phyloP scores from a whole-genome alignment of 1,140 invertebrate genomes.

The Zaprionus tsacasi region DNA sequence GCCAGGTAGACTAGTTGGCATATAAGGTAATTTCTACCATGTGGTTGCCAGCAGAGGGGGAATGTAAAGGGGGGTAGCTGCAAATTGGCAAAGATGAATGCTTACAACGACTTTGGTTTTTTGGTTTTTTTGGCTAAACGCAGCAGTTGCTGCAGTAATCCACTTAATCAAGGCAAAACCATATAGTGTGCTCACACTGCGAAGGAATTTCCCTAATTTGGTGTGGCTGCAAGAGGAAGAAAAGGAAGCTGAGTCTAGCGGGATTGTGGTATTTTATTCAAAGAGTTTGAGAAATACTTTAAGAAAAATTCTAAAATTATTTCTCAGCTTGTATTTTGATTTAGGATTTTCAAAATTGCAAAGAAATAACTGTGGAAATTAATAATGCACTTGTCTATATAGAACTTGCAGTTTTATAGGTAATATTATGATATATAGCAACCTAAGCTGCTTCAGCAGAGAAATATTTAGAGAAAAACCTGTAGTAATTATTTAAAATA shows the following conservation, averaged over 20 bases:
- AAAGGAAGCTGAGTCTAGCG: not conserved
- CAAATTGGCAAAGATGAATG: conserved; percentile 70
- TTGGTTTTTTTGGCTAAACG: conserved; percentile 16
- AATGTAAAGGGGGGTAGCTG: conserved; percentile 33
- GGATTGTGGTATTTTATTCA: too few species aligned
- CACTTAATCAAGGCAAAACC: conserved; percentile 32
- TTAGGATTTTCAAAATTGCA: not conserved
- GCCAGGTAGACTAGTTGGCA: conserved; percentile 20
- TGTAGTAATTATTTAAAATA: too few species aligned
- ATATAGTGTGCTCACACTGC: not conserved
- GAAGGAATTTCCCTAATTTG: conserved; percentile 12
- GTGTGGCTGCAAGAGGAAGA: not conserved
- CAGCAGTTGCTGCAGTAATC: conserved; percentile 16
- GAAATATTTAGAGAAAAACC: too few species aligned
- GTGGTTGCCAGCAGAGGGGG: conserved; percentile 39
- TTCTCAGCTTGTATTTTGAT: too few species aligned
- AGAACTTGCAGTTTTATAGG: not conserved
- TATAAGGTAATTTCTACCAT: conserved; percentile 48
- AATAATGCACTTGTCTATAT: not conserved
- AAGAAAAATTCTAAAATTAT: too few species aligned
- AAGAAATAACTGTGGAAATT: not conserved
- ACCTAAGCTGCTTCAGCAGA: too few species aligned
- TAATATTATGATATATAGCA: too few species aligned
- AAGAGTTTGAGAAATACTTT: not conserved
- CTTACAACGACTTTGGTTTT: conserved; percentile 21